Conservation (phyloP, 2,888 invertebrate genomes). For the Limnephilus auricula region DNA sequence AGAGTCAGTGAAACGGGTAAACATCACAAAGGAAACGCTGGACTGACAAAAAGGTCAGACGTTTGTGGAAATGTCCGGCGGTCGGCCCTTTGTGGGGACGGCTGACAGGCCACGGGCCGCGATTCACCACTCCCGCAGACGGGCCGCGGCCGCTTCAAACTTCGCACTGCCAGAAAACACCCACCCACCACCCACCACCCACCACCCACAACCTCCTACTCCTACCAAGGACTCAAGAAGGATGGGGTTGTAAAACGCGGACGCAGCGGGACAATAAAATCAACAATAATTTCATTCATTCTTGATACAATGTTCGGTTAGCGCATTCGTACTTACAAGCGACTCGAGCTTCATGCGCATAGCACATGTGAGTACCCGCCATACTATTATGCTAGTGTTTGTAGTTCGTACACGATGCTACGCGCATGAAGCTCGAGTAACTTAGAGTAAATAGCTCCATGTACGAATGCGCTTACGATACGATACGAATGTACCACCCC, state of each 20-base stretch:
- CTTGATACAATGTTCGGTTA: too few relatives aligned
- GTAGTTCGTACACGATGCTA: too few relatives aligned
- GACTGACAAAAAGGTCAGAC: conserved; percentile 49
- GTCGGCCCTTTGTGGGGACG: conserved; percentile 41
- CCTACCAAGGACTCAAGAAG: not conserved
- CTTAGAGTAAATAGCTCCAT: too few relatives aligned
- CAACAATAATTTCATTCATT: not conserved
- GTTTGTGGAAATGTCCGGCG: conserved; percentile 44
- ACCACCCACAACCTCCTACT: not conserved
- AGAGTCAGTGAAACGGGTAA: conserved; percentile 25
- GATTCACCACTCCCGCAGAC: not conserved
- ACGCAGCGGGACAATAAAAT: not conserved
- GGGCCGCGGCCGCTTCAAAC: conserved; percentile 5
- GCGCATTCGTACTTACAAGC: too few relatives aligned
- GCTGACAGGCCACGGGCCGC: conserved; percentile 29
- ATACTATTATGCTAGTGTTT: too few relatives aligned
- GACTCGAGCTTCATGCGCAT: too few relatives aligned
- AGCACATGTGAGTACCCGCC: too few relatives aligned
- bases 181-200: not conserved
- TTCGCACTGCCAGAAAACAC: not conserved
- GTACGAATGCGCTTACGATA: too few relatives aligned
- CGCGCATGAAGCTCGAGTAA: too few relatives aligned
- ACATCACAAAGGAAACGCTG: conserved; percentile 38
- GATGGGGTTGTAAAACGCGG: not conserved
- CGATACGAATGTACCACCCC: too few relatives aligned